Evolutionary conservation across 2,888 invertebrate species (phyloP).

Genomic region (Mythimna pallens): DNA sequence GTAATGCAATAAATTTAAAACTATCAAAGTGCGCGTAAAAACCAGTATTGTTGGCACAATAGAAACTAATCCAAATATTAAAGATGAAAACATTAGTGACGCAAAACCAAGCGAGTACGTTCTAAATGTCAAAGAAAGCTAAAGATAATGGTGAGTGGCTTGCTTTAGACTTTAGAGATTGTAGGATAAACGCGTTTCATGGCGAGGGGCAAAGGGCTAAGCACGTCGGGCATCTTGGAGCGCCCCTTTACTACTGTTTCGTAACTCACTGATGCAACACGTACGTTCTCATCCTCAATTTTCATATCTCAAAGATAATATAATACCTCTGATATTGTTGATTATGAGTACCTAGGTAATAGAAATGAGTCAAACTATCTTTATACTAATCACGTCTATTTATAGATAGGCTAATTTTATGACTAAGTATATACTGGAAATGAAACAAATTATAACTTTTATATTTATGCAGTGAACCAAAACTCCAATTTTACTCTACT

Average conservation of each 20-base stretch:
- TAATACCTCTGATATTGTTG: conserved; percentile 15
- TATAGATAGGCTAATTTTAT: neutral
- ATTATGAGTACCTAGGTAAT: neutral
- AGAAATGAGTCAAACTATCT: conserved; percentile 13
- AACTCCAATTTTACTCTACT: neutral
- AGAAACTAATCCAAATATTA: conserved; percentile 6
- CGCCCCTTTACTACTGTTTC: conserved; percentile 52
- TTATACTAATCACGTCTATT: neutral
- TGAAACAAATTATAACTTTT: too few relatives aligned
- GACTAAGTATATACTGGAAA: neutral
- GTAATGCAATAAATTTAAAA: neutral
- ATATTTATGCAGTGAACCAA: too few relatives aligned
- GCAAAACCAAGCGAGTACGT: conserved; percentile 25
- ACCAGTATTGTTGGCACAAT: neutral
- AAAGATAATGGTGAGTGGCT: conserved; percentile 47
- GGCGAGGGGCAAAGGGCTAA: conserved; percentile 66
- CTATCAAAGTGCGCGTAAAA: neutral
- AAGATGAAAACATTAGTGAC: conserved; percentile 21
- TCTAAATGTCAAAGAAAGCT: conserved; percentile 61
- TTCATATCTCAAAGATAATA: conserved; percentile 21
- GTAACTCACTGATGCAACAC: conserved; percentile 50
- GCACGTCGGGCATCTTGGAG: conserved; percentile 48
- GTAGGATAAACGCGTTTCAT: conserved; percentile 61
- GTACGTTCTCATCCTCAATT: conserved; percentile 8
- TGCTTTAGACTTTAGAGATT: conserved; percentile 56